Evolutionary conservation across 2,797 vertebrate species (phyloP).

Genomic region (Phrynocephalus guinanensis): DNA sequence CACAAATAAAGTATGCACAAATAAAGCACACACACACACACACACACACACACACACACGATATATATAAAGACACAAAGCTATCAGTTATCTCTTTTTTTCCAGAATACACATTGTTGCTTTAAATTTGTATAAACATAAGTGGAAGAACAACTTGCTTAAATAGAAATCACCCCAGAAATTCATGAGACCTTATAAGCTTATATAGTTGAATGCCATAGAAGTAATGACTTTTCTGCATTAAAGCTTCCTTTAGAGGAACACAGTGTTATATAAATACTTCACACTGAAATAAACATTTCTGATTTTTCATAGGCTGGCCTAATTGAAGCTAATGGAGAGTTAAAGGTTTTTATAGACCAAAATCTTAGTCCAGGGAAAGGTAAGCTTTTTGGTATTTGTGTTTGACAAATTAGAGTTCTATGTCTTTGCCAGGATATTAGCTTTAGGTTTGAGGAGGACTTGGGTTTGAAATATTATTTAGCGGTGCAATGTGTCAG

Average conservation of each 20-base stretch:
- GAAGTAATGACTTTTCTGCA: neutral
- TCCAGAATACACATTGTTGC: neutral
- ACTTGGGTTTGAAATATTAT: neutral
- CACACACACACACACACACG: too few species aligned
- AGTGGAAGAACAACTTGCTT: neutral
- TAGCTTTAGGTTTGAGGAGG: neutral
- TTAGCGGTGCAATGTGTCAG: neutral
- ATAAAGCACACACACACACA: too few species aligned
- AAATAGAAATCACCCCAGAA: neutral
- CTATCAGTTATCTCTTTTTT: neutral
- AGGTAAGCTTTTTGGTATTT: conserved; percentile 82
- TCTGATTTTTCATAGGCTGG: conserved; percentile 85
- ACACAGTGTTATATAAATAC: conserved; percentile 1
- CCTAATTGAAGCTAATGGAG: conserved; percentile 99
- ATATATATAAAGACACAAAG: neutral
- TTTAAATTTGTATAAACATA: neutral
- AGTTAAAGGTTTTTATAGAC: conserved; percentile 99
- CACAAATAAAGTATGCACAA: too few species aligned
- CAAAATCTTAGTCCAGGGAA: conserved; percentile 99
- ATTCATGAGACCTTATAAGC: neutral
- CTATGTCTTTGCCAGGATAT: neutral
- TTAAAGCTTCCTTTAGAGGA: neutral
- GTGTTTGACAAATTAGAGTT: neutral
- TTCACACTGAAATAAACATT: conserved; percentile 16
- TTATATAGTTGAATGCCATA: neutral